phyloP scores from a whole-genome alignment of 2,888 invertebrate species.

The Alloplasta piceator region DNA sequence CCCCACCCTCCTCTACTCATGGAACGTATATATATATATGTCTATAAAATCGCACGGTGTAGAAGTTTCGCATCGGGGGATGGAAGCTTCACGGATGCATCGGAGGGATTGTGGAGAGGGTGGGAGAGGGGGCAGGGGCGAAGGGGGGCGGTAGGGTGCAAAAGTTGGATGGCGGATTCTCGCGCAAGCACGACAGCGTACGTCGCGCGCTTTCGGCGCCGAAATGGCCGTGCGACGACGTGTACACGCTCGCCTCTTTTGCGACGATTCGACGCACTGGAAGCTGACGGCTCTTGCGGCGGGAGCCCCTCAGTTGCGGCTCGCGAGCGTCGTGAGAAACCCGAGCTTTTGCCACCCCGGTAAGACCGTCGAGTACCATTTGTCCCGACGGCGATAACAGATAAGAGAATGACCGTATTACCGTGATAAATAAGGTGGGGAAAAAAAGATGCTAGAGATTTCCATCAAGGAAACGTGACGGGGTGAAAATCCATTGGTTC shows the following conservation, averaged over 20 bases:
- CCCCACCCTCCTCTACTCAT: no score
- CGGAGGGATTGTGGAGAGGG: slow-evolving; percentile 15
- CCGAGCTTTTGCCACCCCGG: slow-evolving; percentile 67
- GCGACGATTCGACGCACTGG: slow-evolving; percentile 82
- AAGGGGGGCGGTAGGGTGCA: slow-evolving; percentile 29
- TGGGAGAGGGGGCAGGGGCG: slow-evolving; percentile 64
- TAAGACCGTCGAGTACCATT: slow-evolving; percentile 65
- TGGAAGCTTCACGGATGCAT: slow-evolving; percentile 30
- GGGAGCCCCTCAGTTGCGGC: slow-evolving; percentile 82
- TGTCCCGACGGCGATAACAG: slow-evolving; percentile 4
- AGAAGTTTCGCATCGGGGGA: slow-evolving; percentile 36
- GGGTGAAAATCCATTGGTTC: not conserved
- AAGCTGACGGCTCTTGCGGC: slow-evolving; percentile 81
- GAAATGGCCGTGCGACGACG: slow-evolving; percentile 66
- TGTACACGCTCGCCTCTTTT: slow-evolving; percentile 70
- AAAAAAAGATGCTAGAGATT: not conserved
- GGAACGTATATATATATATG: slow-evolving; percentile 22
- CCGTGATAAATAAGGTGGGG: not conserved
- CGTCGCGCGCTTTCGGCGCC: slow-evolving; percentile 64
- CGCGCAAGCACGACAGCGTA: slow-evolving; percentile 62
- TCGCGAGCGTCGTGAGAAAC: slow-evolving; percentile 77
- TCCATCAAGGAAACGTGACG: not conserved
- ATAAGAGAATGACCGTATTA: slow-evolving; percentile 2
- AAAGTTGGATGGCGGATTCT: slow-evolving; percentile 60
- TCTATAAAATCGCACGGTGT: slow-evolving; percentile 9